Evolutionary conservation across 2,113 vertebrate species (phyloP).

Genomic region (Prunella fulvescens): DNA sequence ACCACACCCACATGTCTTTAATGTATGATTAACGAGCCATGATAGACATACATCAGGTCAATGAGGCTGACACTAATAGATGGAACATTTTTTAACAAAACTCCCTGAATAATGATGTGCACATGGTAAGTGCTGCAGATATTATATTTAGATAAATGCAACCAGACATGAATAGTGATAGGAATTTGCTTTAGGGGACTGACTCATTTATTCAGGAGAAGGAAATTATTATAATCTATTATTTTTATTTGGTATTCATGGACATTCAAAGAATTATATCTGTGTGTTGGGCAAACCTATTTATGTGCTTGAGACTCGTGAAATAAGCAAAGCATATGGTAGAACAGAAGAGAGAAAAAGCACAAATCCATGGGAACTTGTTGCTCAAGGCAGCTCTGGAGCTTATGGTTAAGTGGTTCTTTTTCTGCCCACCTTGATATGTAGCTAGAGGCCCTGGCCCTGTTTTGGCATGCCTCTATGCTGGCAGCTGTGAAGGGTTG

Average conservation of each 20-base stretch:
- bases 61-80: neutral
- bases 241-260: neutral
- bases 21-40: neutral
- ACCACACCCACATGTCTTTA: neutral
- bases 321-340: neutral
- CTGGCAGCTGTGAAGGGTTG: neutral
- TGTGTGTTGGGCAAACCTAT: neutral
- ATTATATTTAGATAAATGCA: slow-evolving; percentile 12
- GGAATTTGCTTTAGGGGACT: slow-evolving; percentile 15
- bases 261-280: neutral
- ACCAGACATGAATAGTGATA: neutral
- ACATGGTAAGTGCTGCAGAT: neutral
- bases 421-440: neutral
- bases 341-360: neutral
- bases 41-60: neutral
- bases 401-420: neutral
- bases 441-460: neutral
- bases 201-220: neutral
- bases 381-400: neutral
- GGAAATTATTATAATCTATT: neutral
- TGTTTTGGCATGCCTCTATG: neutral
- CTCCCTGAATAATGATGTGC: neutral
- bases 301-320: neutral
- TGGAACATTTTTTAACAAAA: neutral
- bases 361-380: neutral